Conservation (phyloP, 2,797 vertebrate genomes). For the Microctenopoma stevenorrisi region DNA sequence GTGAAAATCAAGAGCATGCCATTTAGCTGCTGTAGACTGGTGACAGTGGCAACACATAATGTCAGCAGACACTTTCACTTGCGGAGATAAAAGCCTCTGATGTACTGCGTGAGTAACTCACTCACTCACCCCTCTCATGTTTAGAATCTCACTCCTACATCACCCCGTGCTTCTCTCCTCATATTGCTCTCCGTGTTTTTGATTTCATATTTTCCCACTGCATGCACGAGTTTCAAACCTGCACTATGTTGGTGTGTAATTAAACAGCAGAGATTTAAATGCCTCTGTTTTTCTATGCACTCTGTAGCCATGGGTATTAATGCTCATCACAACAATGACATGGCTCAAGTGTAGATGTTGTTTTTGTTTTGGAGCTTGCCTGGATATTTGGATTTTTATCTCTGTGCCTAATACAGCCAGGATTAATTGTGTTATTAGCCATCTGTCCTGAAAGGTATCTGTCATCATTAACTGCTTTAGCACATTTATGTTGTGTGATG, state of each 20-base stretch:
- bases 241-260: constrained; percentile 37
- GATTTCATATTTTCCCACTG: constrained; percentile 29
- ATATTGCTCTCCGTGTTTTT: constrained; percentile 20
- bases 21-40: constrained; percentile 37
- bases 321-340: constrained; percentile 27
- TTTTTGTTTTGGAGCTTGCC: constrained; percentile 22
- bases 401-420: constrained; percentile 20
- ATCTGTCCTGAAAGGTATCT: constrained; percentile 28
- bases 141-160: constrained; percentile 40
- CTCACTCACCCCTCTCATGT: constrained; percentile 12
- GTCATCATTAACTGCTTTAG: constrained; percentile 21
- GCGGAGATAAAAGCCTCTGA: constrained; percentile 48
- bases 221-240: constrained; percentile 26
- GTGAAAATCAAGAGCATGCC: constrained; percentile 20
- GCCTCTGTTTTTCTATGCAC: neutral
- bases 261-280: constrained; percentile 26
- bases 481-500: neutral
- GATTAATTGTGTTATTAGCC: constrained; percentile 38
- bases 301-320: constrained; percentile 25
- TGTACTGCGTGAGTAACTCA: constrained; percentile 26
- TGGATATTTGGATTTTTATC: constrained; percentile 24
- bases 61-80: constrained; percentile 49
- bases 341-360: constrained; percentile 6
- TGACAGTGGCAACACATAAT: constrained; percentile 43
- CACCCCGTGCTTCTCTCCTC: constrained; percentile 2